Percentiles rank a stretch among this genome's conserved stretches.
These are phyloP conservation scores for Parnassius orleans DNA, from an alignment of 2,888 invertebrate genomes.

Conservation along the genomic window DNA sequence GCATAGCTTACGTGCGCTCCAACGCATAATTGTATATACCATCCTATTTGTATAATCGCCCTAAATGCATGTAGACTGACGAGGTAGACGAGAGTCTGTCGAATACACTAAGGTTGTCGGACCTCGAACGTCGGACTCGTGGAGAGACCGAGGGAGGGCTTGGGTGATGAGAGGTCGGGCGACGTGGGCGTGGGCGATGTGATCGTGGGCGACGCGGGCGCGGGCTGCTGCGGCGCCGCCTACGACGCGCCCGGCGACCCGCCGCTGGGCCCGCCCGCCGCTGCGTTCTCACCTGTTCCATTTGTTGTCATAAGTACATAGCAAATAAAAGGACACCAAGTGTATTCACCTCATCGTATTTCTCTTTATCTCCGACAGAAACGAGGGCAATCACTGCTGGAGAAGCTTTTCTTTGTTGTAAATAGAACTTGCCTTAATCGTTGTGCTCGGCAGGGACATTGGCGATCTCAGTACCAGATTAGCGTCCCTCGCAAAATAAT, in stretches of 20 bases:
- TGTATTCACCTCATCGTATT: no score
- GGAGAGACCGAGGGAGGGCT: constrained; percentile 28
- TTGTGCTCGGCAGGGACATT: no score
- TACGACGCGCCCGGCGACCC: constrained; percentile 58
- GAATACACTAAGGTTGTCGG: constrained; percentile 30
- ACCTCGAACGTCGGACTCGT: constrained; percentile 22
- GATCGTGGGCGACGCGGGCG: constrained; percentile 23
- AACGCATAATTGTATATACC: not conserved
- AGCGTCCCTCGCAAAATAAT: no score
- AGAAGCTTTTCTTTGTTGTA: no score
- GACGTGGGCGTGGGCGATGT: constrained; percentile 21
- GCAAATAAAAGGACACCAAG: no score
- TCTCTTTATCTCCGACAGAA: no score
- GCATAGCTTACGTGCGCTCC: constrained; percentile 1
- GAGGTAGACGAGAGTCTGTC: constrained; percentile 35
- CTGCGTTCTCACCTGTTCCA: constrained; percentile 50
- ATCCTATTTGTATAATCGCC: constrained; percentile 15
- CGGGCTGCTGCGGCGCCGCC: constrained; percentile 31
- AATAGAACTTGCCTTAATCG: no score
- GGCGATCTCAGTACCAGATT: no score
- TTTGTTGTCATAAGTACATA: not conserved
- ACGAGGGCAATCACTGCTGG: no score
- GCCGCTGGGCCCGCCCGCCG: constrained; percentile 49
- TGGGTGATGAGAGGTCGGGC: constrained; percentile 18
- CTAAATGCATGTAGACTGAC: constrained; percentile 32